These are phyloP conservation scores for Trachymyrmex cornetzi DNA, from an alignment of 1,140 invertebrate species.

Conservation along the genomic window DNA sequence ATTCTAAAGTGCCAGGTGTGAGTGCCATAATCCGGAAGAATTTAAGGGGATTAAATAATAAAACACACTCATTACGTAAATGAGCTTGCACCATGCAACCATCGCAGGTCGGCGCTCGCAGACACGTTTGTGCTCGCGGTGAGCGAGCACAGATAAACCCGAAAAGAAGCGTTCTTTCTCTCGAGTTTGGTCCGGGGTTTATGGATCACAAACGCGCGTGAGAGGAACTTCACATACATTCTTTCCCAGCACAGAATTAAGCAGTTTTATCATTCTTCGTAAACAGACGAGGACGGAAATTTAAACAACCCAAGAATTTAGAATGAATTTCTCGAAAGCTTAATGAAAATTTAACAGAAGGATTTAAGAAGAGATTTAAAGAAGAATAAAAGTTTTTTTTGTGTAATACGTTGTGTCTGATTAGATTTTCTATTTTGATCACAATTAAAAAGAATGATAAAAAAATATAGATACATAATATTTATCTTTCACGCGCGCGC, in stretches of 20 bases:
- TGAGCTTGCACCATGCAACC: slow-evolving; percentile 26
- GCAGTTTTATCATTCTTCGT: slow-evolving; percentile 30
- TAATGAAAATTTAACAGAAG: slow-evolving; percentile 38
- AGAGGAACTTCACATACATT: slow-evolving; percentile 4
- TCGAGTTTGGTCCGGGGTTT: not conserved
- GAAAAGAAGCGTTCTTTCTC: slow-evolving; percentile 26
- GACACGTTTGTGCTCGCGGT: slow-evolving; percentile 40
- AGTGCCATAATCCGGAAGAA: slow-evolving; percentile 72
- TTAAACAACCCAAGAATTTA: slow-evolving; percentile 31
- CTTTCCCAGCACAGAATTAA: slow-evolving; percentile 22
- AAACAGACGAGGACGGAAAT: slow-evolving; percentile 15
- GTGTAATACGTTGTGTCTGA: not conserved
- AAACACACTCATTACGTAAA: slow-evolving; percentile 72
- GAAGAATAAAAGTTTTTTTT: not conserved
- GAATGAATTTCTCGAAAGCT: slow-evolving; percentile 10
- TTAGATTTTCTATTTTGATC: not conserved
- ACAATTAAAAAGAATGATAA: not conserved
- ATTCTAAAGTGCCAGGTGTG: slow-evolving; percentile 7
- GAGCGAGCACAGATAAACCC: slow-evolving; percentile 22
- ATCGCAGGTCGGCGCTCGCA: not conserved
- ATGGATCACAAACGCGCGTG: slow-evolving; percentile 42
- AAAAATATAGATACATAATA: not conserved
- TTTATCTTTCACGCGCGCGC: not conserved
- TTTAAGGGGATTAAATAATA: slow-evolving; percentile 76
- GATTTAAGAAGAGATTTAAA: not conserved